Percentiles rank a stretch among this genome's conserved stretches.
Evolutionary conservation across 1,140 invertebrate genomes (phyloP).

Genomic region (Drosophila athabasca): DNA sequence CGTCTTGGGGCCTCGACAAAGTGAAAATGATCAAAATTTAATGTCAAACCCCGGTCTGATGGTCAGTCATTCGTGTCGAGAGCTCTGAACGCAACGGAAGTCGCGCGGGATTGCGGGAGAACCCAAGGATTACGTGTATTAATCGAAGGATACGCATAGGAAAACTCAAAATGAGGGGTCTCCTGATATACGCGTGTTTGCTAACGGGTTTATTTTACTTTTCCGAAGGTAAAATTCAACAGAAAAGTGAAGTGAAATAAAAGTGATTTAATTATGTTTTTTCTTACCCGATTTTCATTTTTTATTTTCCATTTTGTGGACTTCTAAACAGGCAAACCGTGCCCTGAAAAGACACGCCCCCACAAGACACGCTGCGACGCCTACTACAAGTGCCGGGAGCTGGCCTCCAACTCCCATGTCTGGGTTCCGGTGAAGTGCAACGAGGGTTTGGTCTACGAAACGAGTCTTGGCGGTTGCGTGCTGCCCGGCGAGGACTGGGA

Average conservation of each 20-base stretch:
- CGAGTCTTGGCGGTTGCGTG: constrained; percentile 84
- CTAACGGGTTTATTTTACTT: constrained; percentile 69
- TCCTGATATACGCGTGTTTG: constrained; percentile 54
- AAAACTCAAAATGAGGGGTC: constrained; percentile 42
- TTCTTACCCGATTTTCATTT: constrained; percentile 1
- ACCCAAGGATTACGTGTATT: constrained; percentile 26
- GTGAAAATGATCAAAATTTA: constrained; percentile 76
- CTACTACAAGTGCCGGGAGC: constrained; percentile 85
- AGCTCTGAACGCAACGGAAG: constrained; percentile 59
- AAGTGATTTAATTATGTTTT: constrained; percentile 2
- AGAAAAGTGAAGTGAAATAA: constrained; percentile 3
- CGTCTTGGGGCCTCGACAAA: constrained; percentile 27
- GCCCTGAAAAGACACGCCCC: constrained; percentile 84
- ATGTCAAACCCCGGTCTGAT: constrained; percentile 48
- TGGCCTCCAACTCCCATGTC: constrained; percentile 83
- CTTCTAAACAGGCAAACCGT: constrained; percentile 73
- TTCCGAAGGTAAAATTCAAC: constrained; percentile 67
- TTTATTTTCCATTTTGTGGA: constrained; percentile 13
- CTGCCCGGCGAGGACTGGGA: constrained; percentile 84
- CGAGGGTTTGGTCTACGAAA: constrained; percentile 84
- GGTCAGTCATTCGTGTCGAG: constrained; percentile 73
- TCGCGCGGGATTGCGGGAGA: constrained; percentile 7
- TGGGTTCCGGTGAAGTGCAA: constrained; percentile 85
- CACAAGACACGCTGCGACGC: constrained; percentile 84
- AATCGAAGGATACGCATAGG: constrained; percentile 16